Evolutionary conservation across 2,113 vertebrate species (phyloP).

Genomic region (Tachysurus vachellii): DNA sequence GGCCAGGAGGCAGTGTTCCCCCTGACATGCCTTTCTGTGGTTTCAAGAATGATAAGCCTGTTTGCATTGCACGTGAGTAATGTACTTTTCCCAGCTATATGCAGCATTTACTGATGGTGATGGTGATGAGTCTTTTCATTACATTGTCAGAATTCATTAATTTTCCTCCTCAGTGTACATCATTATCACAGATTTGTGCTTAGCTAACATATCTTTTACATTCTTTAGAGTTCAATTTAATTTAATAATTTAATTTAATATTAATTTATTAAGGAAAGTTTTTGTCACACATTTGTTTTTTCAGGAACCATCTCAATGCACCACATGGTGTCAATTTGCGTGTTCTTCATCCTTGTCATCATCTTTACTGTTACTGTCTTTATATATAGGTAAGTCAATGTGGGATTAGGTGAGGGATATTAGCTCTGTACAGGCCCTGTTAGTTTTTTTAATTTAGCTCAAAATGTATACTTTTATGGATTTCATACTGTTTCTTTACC

Average conservation of each 20-base stretch:
- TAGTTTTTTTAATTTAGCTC: neutral
- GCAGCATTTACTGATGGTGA: neutral
- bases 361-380: constrained; percentile 81
- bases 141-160: neutral
- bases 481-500: neutral
- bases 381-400: constrained; percentile 81
- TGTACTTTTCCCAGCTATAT: neutral
- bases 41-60: constrained; percentile 80
- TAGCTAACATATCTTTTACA: neutral
- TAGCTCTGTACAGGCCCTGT: neutral
- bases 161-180: neutral
- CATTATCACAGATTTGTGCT: neutral
- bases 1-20: constrained; percentile 81
- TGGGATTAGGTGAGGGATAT: neutral
- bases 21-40: constrained; percentile 82
- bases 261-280: neutral
- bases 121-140: neutral
- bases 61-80: constrained; percentile 64
- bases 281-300: neutral
- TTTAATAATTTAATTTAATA: neutral
- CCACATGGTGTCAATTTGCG: constrained; percentile 83
- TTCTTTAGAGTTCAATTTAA: neutral
- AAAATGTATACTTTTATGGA: neutral
- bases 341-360: constrained; percentile 80
- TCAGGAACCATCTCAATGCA: constrained; percentile 80